Evolutionary conservation across 2,888 invertebrate genomes (phyloP), one percentile per base, ranked within the genome.

Genomic region (Pachliopta kotzebuea): DNA sequence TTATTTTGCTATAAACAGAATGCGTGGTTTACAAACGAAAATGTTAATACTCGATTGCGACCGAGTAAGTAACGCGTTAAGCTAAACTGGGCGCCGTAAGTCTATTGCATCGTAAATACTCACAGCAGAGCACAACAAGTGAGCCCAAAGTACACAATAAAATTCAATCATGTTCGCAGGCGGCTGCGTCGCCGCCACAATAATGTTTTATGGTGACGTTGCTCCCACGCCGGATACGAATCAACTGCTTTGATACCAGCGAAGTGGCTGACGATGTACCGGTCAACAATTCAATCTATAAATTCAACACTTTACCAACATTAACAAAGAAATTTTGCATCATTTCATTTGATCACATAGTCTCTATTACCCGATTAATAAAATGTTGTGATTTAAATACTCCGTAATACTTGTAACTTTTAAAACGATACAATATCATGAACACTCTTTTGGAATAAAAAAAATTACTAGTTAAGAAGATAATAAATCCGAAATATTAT

Each of bases 161-260:
- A 88, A 84, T 89, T 88, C 87, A 88, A 88, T 89, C 87, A 86
- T 80, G 85, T 81, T 79, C 76, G 77, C 80, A 74, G 80, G 77
- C 81, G 80, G 80, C 79, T 74, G 76, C 78, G 74, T 81, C 82
- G 81, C 78, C 78, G 76, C 75, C 71, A 76, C 75, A 78, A 80
- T 81, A 83, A 82, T 86, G 84, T 82, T 89, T 89, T 88, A 90
- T 85, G 80, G 81, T 84, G 85, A 86, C 87, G 75, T 83, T 83
- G 84, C 87, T 84, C 90, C 90, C 88, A 88, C 88, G 85, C 83
- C 67, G 72, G 23, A 57, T 69, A 62, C 65, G 77, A 82, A 83
- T 85, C 84, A 78, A 74, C 76, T 56, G 60, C 62, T 52, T 65
- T 54, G 66, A 68, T 70, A 67, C 69, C 62, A 49, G 56, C 49